These are phyloP conservation scores for Chironex yamaguchii DNA, from an alignment of 30 jellyfish, hydroid and myxozoan species.

Conservation along the genomic window DNA sequence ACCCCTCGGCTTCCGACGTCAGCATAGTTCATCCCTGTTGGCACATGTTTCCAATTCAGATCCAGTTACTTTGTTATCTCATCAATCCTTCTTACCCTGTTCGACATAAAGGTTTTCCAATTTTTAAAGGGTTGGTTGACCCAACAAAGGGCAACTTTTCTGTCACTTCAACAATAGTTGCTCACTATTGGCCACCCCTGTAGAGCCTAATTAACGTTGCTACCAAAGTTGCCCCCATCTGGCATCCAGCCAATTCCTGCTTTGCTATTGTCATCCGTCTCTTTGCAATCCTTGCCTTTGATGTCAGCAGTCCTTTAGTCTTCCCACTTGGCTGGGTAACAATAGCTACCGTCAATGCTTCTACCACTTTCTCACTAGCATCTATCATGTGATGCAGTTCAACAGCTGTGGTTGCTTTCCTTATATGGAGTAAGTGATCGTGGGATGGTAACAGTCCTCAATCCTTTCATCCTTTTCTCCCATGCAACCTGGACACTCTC, in stretches of 20 bases:
- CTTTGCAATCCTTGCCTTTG: constrained; percentile 54
- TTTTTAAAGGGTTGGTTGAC: constrained; percentile 3
- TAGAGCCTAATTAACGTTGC: constrained; percentile 30
- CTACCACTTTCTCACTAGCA: constrained; percentile 53
- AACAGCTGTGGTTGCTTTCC: constrained; percentile 30
- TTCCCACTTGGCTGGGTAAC: constrained; percentile 24
- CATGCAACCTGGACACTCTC: constrained; percentile 12
- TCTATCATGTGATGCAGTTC: constrained; percentile 61
- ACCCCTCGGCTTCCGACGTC: constrained; percentile 29
- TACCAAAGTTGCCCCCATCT: constrained; percentile 59
- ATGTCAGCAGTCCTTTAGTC: constrained; percentile 34
- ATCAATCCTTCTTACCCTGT: constrained; percentile 17
- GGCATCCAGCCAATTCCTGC: constrained; percentile 58
- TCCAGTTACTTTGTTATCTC: constrained; percentile 11
- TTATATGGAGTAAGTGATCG: constrained; percentile 45
- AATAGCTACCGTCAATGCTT: constrained; percentile 18
- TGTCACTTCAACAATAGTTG: constrained; percentile 53
- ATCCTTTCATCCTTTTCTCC: constrained; percentile 17
- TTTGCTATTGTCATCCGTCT: constrained; percentile 53
- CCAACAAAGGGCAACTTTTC: constrained; percentile 39
- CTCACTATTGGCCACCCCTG: constrained; percentile 40
- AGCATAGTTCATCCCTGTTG: constrained; percentile 1
- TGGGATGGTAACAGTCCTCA: constrained; percentile 23
- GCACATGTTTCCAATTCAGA: background rate
- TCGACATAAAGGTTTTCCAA: constrained; percentile 39